Conservation (phyloP, 1,140 invertebrate species). For the Ceratosolen solmsi region DNA sequence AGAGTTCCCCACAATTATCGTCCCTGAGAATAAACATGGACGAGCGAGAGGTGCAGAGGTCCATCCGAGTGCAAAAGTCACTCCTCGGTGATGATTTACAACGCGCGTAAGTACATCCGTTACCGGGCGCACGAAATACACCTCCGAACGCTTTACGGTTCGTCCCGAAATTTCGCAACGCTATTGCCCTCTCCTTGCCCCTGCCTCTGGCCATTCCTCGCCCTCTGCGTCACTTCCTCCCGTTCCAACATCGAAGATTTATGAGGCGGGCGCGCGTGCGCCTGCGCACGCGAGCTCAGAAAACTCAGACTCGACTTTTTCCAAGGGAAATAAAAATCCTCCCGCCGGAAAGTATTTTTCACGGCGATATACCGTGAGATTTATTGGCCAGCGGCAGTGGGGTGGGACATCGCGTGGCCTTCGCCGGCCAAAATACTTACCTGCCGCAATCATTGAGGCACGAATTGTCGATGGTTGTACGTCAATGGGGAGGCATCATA, state of each 20-base stretch:
- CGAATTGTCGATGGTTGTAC: background rate
- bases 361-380: conserved; percentile 11
- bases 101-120: conserved; percentile 15
- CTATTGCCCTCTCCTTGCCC: background rate
- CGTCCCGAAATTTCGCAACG: conserved; percentile 48
- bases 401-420: conserved; percentile 21
- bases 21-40: conserved; percentile 18
- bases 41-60: background rate
- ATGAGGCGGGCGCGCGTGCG: conserved; percentile 16
- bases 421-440: conserved; percentile 42
- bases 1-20: background rate
- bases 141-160: conserved; percentile 35
- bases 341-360: background rate
- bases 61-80: conserved; percentile 1
- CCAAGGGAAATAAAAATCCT: conserved; percentile 21
- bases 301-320: conserved; percentile 37
- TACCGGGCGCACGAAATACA: conserved; percentile 25
- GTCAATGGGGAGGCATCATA: conserved; percentile 4
- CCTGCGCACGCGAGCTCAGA: background rate
- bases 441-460: conserved; percentile 32
- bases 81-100: conserved; percentile 52
- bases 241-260: conserved; percentile 1
- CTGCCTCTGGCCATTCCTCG: too few species aligned
- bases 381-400: conserved; percentile 20
- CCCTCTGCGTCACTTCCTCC: background rate